These are phyloP conservation scores for Leptinotarsa undecemlineata DNA, from an alignment of 1,140 invertebrate genomes.

Conservation along the genomic window DNA sequence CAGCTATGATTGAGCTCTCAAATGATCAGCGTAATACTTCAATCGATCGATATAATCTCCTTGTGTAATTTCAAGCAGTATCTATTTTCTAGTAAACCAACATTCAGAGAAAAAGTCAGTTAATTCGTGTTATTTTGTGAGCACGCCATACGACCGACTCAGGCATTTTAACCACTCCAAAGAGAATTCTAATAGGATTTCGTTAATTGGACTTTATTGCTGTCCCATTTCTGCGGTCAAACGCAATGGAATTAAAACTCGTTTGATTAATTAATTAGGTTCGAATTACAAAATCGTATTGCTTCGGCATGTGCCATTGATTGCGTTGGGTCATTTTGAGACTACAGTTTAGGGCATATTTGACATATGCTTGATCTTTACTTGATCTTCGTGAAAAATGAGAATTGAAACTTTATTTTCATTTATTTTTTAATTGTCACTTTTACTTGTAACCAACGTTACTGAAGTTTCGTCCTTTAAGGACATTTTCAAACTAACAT, in stretches of 20 bases:
- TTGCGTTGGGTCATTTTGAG: no score
- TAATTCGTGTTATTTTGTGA: neutral
- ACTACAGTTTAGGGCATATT: no score
- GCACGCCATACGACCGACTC: neutral
- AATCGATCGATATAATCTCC: neutral
- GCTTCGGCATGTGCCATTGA: neutral
- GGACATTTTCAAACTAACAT: no score
- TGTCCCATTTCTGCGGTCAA: conserved; percentile 29
- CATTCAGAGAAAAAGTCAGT: neutral
- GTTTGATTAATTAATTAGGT: conserved; percentile 37
- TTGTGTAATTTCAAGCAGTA: neutral
- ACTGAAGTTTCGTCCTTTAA: no score
- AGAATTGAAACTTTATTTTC: no score
- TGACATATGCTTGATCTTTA: no score
- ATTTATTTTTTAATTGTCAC: no score
- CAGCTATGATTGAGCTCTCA: no score
- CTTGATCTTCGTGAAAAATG: no score
- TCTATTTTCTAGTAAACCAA: neutral
- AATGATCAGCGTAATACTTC: no score
- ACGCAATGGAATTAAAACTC: conserved; percentile 34
- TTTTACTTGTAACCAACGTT: no score
- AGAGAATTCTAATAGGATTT: conserved; percentile 34
- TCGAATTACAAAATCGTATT: conserved; percentile 27
- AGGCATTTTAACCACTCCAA: conserved; percentile 28
- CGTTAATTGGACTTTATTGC: conserved; percentile 34